phyloP scores from a whole-genome alignment of 2,113 vertebrate genomes.

The Hipposideros armiger region DNA sequence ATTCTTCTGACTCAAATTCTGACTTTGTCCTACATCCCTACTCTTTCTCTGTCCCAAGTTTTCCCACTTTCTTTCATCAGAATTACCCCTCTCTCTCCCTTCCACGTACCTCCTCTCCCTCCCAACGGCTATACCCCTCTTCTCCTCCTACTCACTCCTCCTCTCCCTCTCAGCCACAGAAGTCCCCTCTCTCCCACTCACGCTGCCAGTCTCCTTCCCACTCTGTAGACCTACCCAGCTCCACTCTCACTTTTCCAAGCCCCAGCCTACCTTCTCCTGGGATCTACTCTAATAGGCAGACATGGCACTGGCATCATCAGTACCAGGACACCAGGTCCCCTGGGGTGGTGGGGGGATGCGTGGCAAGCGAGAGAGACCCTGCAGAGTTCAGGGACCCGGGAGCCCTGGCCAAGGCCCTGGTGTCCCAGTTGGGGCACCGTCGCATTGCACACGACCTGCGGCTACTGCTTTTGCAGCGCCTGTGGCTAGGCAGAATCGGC shows the following conservation, averaged over 20 bases:
- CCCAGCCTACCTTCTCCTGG: neutral
- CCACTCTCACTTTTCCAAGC: neutral
- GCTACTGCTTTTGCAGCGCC: constrained; percentile 65
- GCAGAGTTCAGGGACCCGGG: constrained; percentile 69
- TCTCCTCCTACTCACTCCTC: neutral
- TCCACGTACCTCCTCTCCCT: neutral
- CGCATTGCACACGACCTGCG: constrained; percentile 73
- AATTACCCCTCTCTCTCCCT: neutral
- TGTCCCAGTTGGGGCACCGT: constrained; percentile 51
- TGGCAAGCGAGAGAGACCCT: constrained; percentile 61
- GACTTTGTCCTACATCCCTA: neutral
- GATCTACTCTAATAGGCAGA: neutral
- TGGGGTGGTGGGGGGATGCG: neutral
- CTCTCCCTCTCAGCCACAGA: neutral
- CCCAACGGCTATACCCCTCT: neutral
- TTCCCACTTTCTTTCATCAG: constrained; percentile 45
- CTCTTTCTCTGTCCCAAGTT: constrained; percentile 23
- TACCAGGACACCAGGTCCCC: neutral
- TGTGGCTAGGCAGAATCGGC: constrained; percentile 66
- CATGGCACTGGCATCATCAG: constrained; percentile 61
- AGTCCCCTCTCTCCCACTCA: neutral
- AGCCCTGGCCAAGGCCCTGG: constrained; percentile 70
- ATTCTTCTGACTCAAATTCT: constrained; percentile 33
- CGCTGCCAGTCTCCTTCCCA: neutral
- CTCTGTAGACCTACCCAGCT: neutral